Conservation (phyloP, 2,113 vertebrate genomes). For the Alexandromys fortis region DNA sequence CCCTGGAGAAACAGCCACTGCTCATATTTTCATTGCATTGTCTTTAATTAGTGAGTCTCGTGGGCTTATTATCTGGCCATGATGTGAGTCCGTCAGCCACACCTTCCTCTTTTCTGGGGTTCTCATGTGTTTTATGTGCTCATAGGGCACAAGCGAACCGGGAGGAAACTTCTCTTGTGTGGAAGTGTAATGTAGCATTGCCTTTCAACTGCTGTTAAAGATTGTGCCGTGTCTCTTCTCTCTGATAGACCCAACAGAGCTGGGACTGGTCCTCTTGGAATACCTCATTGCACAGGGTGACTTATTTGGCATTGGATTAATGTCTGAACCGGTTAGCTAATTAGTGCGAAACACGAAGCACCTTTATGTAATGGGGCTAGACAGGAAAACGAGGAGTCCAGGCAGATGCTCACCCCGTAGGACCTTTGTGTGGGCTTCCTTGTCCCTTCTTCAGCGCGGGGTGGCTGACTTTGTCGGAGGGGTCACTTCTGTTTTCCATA, state of each 20-base stretch:
- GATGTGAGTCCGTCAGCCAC: background rate
- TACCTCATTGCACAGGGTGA: slow-evolving; percentile 56
- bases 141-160: background rate
- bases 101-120: slow-evolving; percentile 14
- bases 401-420: slow-evolving; percentile 56
- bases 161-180: background rate
- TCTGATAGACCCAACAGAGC: slow-evolving; percentile 54
- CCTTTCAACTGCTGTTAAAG: background rate
- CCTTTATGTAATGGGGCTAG: slow-evolving; percentile 80
- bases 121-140: background rate
- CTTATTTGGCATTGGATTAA: slow-evolving; percentile 80
- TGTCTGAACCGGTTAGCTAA: slow-evolving; percentile 82
- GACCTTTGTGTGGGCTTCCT: background rate
- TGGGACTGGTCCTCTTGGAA: slow-evolving; percentile 49
- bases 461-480: background rate
- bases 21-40: background rate
- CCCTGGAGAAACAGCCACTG: background rate
- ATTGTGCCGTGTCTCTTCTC: fast-evolving
- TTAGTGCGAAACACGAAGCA: slow-evolving; percentile 80
- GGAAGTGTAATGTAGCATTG: background rate
- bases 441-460: background rate
- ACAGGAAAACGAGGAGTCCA: slow-evolving; percentile 74
- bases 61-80: background rate
- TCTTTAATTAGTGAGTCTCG: background rate
- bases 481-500: slow-evolving; percentile 54